Evolutionary conservation across 2,888 invertebrate species (phyloP), one percentile per base, ranked within the genome.

Genomic region (Cerastis leucographa): DNA sequence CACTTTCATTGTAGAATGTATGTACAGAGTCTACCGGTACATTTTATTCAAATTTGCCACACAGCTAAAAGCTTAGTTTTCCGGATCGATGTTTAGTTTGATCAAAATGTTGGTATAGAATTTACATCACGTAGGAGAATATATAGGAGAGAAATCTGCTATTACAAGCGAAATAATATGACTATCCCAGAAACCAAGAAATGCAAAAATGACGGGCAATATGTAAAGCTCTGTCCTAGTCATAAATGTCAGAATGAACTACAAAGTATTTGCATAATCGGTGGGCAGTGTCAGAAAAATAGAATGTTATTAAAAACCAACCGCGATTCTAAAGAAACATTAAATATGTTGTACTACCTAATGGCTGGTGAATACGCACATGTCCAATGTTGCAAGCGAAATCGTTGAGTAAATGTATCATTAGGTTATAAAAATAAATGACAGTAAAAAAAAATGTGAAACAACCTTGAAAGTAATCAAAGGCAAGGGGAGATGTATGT

Each of bases 351-450:
- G 19, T 61, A 74, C 25, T 40, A 42, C 29, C n/a, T 61, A 73
- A 69, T 71, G 35, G 61, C 25, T 40, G 56, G 71, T 49, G 71
- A 71, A 74, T 46, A 78, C 61, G 44, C 67, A 74, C 67, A 69
- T 35, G 51, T 59, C 59, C 67, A 68, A 62, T 61, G 46, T 76
- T 25, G 61, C 74, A 76, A 69, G 74, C 44, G 62, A 86, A 85
- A 84, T 71, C 66, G 76, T 85, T 83, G 74, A 81, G 79, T 78
- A 87, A 86, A 86, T 84, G 90, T 87, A 89, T 89, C 89, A 92
- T 94, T 93, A 94, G 85, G 91, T 91, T 86, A 91, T 93, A 91
- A 93, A 91, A 90, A 87, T 89, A 90, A 90, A 92, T 90, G 83
- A 88, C 86, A 90, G 86, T 90, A 90, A 90, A 92, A 86, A 87